Evolutionary conservation across 2,888 invertebrate genomes (phyloP), one percentile per base, ranked within the genome.

Genomic region (Rhaphigaster nebulosa): DNA sequence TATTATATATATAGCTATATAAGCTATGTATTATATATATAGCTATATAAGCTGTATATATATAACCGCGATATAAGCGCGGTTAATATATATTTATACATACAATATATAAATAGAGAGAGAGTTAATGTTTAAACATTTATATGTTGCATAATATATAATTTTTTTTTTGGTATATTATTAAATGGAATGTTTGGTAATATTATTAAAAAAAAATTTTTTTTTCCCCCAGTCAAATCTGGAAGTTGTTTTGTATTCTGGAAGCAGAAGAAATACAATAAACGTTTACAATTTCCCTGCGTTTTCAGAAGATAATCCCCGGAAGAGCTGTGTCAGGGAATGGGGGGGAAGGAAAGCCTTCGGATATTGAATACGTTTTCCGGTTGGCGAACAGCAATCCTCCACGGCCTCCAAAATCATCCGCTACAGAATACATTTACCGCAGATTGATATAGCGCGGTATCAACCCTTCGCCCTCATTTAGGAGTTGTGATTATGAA

Each of bases 391-490:
- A 12, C 70, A 70, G 23, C 29, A 70, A 70, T 34, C 70, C 70
- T 70, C 29, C 70, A 70, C 70, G 18, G 70, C 70, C 70, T 70
- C 70, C 34, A 18, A 70, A 70, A 70, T 70, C 34, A 70, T 70
- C 70, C 15, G 29, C 34, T 34, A 70, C 70, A 70, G 13, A 70
- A 70, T 70, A 70, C 70, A 29, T 70, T 70, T 34, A 70, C 4
- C 34, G 1, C 18, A 4, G n/a, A 34, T 4, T 15, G 34, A 70
- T 70, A 70, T 5, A 18, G 34, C 13, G 15, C 70, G 13, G 29
- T 70, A 70, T 70, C 34, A 70, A 18, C 70, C n/a, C n/a, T n/a
- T n/a, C n/a, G n/a, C n/a, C n/a, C n/a, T 70, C 70, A 70, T 70
- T 70, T 70, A 70, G 34, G 70, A 18, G 18, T 5, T 2, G 5